These are phyloP conservation scores for Oedothorax gibbosus DNA, from an alignment of 1,140 invertebrate species.

Conservation along the genomic window DNA sequence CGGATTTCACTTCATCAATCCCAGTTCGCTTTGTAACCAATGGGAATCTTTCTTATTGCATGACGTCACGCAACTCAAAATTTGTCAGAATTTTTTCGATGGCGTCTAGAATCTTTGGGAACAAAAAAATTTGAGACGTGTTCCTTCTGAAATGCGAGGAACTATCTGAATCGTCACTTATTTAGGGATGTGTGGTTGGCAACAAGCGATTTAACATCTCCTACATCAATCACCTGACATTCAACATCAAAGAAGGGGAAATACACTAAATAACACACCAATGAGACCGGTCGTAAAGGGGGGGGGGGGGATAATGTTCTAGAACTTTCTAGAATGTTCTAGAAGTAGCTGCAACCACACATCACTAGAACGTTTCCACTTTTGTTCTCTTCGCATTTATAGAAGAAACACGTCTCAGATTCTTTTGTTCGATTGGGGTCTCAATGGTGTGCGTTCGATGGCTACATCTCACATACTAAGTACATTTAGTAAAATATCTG, in stretches of 20 bases:
- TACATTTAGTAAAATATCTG: no score
- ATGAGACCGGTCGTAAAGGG: conserved; percentile 14
- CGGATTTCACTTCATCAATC: no score
- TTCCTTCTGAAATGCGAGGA: conserved; percentile 21
- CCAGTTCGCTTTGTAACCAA: no score
- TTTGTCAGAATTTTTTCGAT: no score
- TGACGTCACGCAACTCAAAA: no score
- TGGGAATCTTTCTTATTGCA: no score
- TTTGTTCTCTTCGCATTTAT: neutral
- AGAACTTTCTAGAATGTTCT: neutral
- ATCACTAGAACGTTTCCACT: neutral
- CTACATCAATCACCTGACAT: neutral
- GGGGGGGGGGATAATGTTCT: neutral
- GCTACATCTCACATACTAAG: neutral
- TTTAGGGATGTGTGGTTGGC: conserved; percentile 23
- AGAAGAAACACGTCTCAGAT: conserved; percentile 17
- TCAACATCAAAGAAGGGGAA: no score
- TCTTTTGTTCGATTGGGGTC: conserved; percentile 10
- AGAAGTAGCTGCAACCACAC: conserved; percentile 3
- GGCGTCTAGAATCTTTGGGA: neutral
- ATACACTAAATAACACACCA: conserved; percentile 4
- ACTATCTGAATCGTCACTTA: neutral
- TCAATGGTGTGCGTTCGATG: conserved; percentile 27
- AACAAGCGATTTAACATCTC: neutral
- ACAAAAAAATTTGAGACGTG: conserved; percentile 27